Conservation (phyloP, 2,797 vertebrate genomes). For the Sibirionetta formosa region DNA sequence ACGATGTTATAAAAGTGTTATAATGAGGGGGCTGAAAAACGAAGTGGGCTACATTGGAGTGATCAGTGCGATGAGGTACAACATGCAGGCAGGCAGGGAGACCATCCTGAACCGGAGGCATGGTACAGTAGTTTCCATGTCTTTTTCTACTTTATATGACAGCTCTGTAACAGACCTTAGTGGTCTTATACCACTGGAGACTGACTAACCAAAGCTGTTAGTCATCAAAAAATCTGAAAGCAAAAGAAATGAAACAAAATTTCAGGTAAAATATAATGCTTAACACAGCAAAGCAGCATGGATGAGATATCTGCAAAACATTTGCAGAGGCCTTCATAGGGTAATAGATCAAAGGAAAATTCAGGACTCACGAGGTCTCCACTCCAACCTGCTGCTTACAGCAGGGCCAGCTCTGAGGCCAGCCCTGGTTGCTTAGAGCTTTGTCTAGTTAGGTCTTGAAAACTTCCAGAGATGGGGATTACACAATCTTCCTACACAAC, state of each 20-base stretch:
- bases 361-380: not conserved
- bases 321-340: not conserved
- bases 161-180: not conserved
- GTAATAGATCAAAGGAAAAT: not conserved
- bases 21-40: not conserved
- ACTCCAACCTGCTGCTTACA: not conserved
- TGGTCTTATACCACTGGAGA: not conserved
- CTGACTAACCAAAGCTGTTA: not conserved
- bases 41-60: not conserved
- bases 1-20: rapidly evolving
- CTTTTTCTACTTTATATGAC: not conserved
- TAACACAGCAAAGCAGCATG: not conserved
- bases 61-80: not conserved
- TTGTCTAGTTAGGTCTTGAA: not conserved
- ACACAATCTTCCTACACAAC: not conserved
- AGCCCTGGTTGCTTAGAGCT: not conserved
- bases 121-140: not conserved
- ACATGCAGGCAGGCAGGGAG: not conserved
- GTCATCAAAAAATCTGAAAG: not conserved
- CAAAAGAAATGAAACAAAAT: not conserved
- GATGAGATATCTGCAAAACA: not conserved
- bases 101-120: not conserved
- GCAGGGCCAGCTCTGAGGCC: too few relatives aligned
- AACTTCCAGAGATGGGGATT: not conserved
- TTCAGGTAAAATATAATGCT: not conserved